Evolutionary conservation across 2,113 vertebrate species (phyloP), one percentile per base, ranked within the genome.

Genomic region (Speoplatyrhinus poulsoni): DNA sequence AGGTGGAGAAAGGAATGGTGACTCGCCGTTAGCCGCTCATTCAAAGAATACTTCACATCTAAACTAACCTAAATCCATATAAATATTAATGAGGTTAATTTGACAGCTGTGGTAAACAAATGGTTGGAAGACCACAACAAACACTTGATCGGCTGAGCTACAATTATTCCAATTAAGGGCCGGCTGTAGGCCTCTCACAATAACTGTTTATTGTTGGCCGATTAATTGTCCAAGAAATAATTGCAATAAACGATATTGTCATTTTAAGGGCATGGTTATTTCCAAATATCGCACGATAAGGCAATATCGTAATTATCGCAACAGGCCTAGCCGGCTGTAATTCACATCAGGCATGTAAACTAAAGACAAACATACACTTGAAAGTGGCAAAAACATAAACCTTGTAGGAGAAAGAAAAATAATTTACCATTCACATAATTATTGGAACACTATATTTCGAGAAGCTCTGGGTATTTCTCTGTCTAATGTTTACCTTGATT

Each of bases 401-500:
- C 10, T 3, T 32, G 32, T 32, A 12, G 67, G 33, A 13, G 47
- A 26, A 26, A 26, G 4, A 5, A 9, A 67, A 61, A 36, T 1
- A 10, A 59, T 17, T 7, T 47, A 3, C 8, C 9, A 1, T 12
- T 74, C 3, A 58, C 50, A 59, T 17, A 12, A 11, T 26, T 10
- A 32, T 53, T 53, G n/a, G n/a, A 53, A 13, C 9, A 32, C 12
- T 58, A 9, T 3, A 15, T 46, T 60, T 60, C 8, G 36, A 41
- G 11, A 9, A 3, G 33, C 33, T 64, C 46, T 61, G 46, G 0
- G 3, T 2, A 0, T 65, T 12, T 17, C 12, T 48, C 12, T 15
- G 17, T n/a, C 16, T 17, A 41, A 11, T 33, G 15, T 65, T 88
- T 94, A 99, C 97, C 96, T 95, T 85, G 79, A 99, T 76, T 33